phyloP scores from a whole-genome alignment of 2,113 vertebrate genomes.

The Tenrec ecaudatus region DNA sequence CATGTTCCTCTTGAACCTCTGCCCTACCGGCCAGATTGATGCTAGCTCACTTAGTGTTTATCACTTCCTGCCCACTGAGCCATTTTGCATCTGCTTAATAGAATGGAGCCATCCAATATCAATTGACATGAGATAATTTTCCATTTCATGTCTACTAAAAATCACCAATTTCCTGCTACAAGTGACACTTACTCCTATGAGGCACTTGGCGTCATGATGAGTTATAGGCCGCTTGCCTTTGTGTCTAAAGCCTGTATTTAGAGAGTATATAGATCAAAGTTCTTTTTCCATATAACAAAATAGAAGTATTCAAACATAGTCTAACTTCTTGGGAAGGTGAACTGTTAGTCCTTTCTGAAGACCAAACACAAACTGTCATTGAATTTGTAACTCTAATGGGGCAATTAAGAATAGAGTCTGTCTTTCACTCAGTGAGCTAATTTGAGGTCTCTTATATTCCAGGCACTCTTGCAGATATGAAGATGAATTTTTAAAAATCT shows the following conservation, averaged over 20 bases:
- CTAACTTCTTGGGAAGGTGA: not conserved
- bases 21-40: slow-evolving; percentile 51
- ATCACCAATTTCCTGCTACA: slow-evolving; percentile 84
- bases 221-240: slow-evolving; percentile 22
- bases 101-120: slow-evolving; percentile 81
- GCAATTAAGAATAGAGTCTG: not conserved
- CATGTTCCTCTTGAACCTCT: slow-evolving; percentile 64
- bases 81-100: slow-evolving; percentile 79
- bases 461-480: not conserved
- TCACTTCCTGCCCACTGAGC: slow-evolving; percentile 55
- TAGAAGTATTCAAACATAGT: not conserved
- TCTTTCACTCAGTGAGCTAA: not conserved
- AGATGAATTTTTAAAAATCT: not conserved
- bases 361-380: not conserved
- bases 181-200: slow-evolving; percentile 64
- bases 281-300: slow-evolving; percentile 2
- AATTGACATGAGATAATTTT: slow-evolving; percentile 83
- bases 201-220: not conserved
- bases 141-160: slow-evolving; percentile 83
- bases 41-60: slow-evolving; percentile 62
- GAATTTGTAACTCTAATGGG: not conserved
- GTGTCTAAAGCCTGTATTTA: not conserved
- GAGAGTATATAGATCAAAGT: not conserved
- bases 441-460: not conserved
- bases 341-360: not conserved